These are phyloP conservation scores for Neosalanx taihuensis DNA, from an alignment of 2,797 vertebrate species.

Conservation along the genomic window DNA sequence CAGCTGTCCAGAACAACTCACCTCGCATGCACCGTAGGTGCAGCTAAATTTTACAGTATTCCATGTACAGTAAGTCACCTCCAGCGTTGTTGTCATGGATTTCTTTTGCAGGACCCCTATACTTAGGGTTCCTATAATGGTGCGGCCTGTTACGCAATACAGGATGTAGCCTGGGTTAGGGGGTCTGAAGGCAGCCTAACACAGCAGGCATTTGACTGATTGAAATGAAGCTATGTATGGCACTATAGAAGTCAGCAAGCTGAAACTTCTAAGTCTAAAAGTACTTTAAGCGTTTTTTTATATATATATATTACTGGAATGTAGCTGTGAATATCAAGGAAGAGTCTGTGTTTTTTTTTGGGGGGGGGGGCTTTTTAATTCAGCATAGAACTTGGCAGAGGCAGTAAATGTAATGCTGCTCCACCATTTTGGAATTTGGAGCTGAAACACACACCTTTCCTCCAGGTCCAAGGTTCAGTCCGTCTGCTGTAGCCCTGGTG, in stretches of 20 bases:
- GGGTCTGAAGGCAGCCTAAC: not conserved
- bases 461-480: not conserved
- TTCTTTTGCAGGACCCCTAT: not conserved
- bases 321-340: not conserved
- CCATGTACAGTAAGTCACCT: not conserved
- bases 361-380: slow-evolving; percentile 1
- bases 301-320: no score
- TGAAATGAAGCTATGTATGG: not conserved
- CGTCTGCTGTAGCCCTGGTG: slow-evolving; percentile 38
- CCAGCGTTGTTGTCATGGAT: not conserved
- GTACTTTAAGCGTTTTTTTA: no score
- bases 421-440: slow-evolving; percentile 11
- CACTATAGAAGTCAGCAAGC: not conserved
- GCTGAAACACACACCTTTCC: slow-evolving; percentile 62
- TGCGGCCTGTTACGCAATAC: not conserved
- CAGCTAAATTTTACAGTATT: no score
- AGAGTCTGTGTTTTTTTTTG: not conserved
- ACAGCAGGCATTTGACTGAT: slow-evolving; percentile 1
- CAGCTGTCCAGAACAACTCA: not conserved
- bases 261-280: not conserved
- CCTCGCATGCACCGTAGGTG: no score
- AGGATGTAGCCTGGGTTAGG: not conserved
- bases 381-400: slow-evolving; percentile 18
- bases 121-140: not conserved
- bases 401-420: slow-evolving; percentile 48